Evolutionary conservation across 2,888 invertebrate genomes (phyloP), one percentile per base, ranked within the genome.

Genomic region (Parnassius mnemosyne): DNA sequence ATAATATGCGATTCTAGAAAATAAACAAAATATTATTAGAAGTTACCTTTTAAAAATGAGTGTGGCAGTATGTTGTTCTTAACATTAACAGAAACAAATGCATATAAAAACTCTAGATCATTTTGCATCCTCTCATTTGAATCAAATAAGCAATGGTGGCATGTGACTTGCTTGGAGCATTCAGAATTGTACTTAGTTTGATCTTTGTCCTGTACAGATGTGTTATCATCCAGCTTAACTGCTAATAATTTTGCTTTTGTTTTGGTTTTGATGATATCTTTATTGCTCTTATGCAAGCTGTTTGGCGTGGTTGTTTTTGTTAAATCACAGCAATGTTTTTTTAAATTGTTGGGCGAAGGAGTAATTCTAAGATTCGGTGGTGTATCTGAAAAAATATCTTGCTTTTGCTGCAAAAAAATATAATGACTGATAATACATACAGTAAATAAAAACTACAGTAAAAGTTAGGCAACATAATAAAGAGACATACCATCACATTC

Each of bases 11-110:
- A 20, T 20, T 20, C 20, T 20, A 20, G 16, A 20, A 20, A 20
- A 20, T 20, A 20, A 20, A 20, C 2, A 20, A 20, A 20, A 20
- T 20, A 20, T 20, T 20, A 20, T 2, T 20, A 25, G 1, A 46
- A 64, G 20, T 70, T 75, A 89, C 90, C 89, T 83, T 88, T 89
- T 12, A 82, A 70, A 75, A 89, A 87, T 0, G 84, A 77, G 51
- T 79, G 71, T 0, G 90, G 90, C 3, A 91, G 60, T 0, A 90
- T 77, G 53, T 86, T 84, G 53, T 88, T 85, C 65, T 85, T 84
- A 51, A 90, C 84, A 76, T 80, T 85, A 41, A 90, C 75, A 0
- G 81, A 77, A 1, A 90, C 85, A 79, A 91, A 90, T 0, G 90
- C 89, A 65, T 86, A 81, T 13, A 91, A 68, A 74, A 90, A 90